Conservation (phyloP, 2,113 vertebrate species). For the Beaufortia kweichowensis region DNA sequence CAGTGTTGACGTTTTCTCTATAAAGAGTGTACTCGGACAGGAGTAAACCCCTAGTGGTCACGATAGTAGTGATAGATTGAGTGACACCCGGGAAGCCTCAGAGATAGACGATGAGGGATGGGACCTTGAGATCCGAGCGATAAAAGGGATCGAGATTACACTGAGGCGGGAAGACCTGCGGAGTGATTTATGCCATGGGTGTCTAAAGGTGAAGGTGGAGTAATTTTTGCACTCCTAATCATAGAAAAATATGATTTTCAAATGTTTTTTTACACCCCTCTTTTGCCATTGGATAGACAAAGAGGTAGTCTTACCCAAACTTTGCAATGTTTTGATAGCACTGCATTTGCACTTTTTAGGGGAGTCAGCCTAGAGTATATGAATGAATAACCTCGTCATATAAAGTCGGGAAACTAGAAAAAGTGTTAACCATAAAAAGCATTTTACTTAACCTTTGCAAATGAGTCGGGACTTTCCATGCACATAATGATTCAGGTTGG, state of each 20-base stretch:
- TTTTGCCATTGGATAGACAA: neutral
- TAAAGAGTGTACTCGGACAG: constrained; percentile 16
- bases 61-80: constrained; percentile 26
- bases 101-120: constrained; percentile 7
- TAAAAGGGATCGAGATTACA: constrained; percentile 11
- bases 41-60: neutral
- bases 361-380: too few species aligned
- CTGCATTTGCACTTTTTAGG: too few species aligned
- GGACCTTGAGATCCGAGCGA: constrained; percentile 1
- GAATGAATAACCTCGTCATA: too few species aligned
- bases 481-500: too few species aligned
- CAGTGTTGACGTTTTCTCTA: constrained; percentile 19
- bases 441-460: too few species aligned
- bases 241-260: neutral
- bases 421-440: too few species aligned
- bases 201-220: neutral
- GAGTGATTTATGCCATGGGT: constrained; percentile 2
- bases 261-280: neutral
- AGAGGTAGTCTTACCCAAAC: too few species aligned
- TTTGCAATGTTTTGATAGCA: too few species aligned
- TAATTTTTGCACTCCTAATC: neutral
- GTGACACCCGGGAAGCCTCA: neutral
- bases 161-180: neutral
- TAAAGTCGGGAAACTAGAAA: too few species aligned
- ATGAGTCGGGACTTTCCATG: too few species aligned